Evolutionary conservation across 2,113 vertebrate species (phyloP).

Genomic region (Triplophysa tibetana): DNA sequence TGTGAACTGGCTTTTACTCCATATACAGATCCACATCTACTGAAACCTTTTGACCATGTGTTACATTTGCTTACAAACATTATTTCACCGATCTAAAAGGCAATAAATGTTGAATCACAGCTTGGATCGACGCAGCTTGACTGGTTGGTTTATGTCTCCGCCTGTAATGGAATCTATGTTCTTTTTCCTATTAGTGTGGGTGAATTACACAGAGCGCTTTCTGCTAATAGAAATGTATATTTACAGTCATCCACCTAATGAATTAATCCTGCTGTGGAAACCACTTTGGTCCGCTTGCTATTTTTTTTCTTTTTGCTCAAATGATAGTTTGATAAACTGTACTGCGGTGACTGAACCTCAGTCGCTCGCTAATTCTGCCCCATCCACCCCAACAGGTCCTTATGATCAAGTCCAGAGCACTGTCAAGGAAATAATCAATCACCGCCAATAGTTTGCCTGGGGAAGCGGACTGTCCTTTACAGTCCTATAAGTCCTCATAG

Average conservation of each 20-base stretch:
- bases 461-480: neutral
- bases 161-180: constrained; percentile 20
- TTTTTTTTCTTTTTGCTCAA: constrained; percentile 1
- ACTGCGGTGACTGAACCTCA: constrained; percentile 12
- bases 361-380: constrained; percentile 1
- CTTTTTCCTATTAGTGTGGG: constrained; percentile 27
- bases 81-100: constrained; percentile 13
- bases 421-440: neutral
- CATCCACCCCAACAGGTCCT: neutral
- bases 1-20: too few species aligned
- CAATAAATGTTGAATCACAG: constrained; percentile 27
- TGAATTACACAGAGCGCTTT: constrained; percentile 22
- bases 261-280: constrained; percentile 32
- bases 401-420: neutral
- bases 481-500: neutral
- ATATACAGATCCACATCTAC: too few species aligned
- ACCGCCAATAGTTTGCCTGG: neutral
- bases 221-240: constrained; percentile 33
- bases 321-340: constrained; percentile 9
- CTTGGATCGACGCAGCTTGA: constrained; percentile 20
- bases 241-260: constrained; percentile 30
- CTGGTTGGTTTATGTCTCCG: constrained; percentile 17
- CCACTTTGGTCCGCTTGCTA: neutral
- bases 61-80: constrained; percentile 20
- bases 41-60: neutral